phyloP scores from a whole-genome alignment of 1,140 invertebrate genomes.

The Panonychus citri region DNA sequence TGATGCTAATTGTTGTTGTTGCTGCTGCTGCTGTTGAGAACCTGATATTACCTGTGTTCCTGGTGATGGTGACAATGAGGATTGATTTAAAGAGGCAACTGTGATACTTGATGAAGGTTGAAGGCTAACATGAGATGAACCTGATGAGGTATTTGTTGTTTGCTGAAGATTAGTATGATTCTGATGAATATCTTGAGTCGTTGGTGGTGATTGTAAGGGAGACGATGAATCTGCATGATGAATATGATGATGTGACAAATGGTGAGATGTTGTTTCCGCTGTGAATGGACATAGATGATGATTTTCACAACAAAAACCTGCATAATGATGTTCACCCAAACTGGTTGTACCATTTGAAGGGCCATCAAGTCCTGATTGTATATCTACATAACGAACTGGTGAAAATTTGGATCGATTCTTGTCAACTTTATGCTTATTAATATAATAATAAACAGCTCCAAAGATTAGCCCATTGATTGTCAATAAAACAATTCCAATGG shows the following conservation, averaged over 20 bases:
- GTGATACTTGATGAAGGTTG: neutral
- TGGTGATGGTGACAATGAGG: neutral
- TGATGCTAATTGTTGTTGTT: neutral
- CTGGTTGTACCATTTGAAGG: neutral
- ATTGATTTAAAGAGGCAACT: neutral
- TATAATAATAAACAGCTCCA: slow-evolving; percentile 28
- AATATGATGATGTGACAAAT: neutral
- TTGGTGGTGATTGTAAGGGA: no score
- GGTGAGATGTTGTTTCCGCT: neutral
- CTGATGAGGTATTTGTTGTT: no score
- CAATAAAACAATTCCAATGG: slow-evolving; percentile 63
- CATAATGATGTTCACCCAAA: neutral
- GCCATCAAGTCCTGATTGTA: neutral
- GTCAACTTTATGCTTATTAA: neutral
- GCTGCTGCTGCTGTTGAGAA: no score
- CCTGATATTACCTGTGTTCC: neutral
- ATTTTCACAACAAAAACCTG: neutral
- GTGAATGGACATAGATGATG: neutral
- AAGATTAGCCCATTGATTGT: slow-evolving; percentile 77
- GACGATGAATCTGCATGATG: neutral
- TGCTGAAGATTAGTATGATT: no score
- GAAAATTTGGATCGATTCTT: neutral
- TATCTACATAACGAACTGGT: neutral
- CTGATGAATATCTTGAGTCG: no score
- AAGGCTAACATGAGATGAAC: no score